Base-by-base conservation (phyloP, 2,888 invertebrate species). In the Polymixis flavicincta region DNA sequence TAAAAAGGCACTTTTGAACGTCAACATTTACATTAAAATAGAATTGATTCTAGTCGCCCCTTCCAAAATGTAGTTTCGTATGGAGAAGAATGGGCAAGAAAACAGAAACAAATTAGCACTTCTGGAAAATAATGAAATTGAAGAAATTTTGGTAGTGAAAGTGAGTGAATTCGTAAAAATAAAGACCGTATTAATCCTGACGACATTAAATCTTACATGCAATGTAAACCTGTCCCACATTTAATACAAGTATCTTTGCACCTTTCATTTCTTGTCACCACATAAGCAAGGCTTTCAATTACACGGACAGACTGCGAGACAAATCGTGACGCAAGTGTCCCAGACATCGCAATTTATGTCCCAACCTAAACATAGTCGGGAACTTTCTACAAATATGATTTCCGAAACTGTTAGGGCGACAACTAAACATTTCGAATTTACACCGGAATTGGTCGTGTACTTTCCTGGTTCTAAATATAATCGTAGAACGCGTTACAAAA, bases 321-420 rank as follows among this genome's bases (percentile, higher is more conserved):
- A 83, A 83, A 83, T 85, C 82, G 85, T 83, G 82, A 82, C 85
- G 85, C 83, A 71, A 83, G 52, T 83, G 83, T 83, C 85, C 85
- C 60, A 77, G 73, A 73, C 82, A 81, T 79, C 79, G 63, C 52
- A 83, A 83, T 83, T 83, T 83, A 83, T 83, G 85, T 73, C 61
- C 67, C 48, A 68, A 65, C 45, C 17, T 8, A 61, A 81, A 85
- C 76, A 82, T 37, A 48, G 71, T 45, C 71, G 22, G n/a, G 11
- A 64, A 72, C 82, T 83, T 83, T 83, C 82, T 71, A 83, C 70
- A 76, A 82, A 82, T 84, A 81, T 77, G 72, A 83, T 73, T 76
- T 83, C 70, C 78, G 70, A 82, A 82, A 72, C 66, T 48, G 67
- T 74, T 57, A 63, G 57, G 52, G 17, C 19, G 54, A 66, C 66